Conservation (phyloP, 2,113 vertebrate genomes). For the Prochilodus magdalenae region DNA sequence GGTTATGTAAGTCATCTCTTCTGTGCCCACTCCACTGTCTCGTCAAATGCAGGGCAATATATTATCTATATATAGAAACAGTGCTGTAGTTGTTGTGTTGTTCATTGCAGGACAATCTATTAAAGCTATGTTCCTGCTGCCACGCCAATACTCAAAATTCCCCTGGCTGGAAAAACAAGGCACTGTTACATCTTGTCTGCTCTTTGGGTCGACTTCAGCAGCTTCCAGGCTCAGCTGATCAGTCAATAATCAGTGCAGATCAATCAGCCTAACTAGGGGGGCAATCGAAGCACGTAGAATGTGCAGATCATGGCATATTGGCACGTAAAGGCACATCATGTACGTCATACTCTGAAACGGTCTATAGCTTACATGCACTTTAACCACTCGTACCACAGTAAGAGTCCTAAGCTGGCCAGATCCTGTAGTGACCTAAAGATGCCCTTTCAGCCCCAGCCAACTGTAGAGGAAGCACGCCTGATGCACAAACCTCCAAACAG, state of each 20-base stretch:
- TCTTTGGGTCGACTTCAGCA: not conserved
- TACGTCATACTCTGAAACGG: not conserved
- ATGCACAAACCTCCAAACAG: not conserved
- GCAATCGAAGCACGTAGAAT: not conserved
- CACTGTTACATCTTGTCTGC: not conserved
- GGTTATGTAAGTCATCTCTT: not conserved
- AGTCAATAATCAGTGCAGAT: not conserved
- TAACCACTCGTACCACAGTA: no score
- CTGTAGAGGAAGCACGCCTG: not conserved
- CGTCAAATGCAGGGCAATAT: not conserved
- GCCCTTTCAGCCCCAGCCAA: conserved; percentile 23
- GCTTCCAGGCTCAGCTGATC: conserved; percentile 12
- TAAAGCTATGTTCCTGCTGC: no score
- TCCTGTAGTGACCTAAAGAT: conserved; percentile 18
- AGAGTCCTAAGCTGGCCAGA: not conserved
- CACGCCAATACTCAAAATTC: no score
- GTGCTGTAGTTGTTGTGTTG: no score
- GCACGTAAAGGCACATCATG: no score
- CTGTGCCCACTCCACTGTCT: not conserved
- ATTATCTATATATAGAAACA: no score
- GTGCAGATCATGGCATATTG: not conserved
- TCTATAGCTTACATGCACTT: not conserved
- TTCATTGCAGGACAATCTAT: no score
- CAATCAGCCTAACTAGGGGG: not conserved
- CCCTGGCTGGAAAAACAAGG: not conserved